phyloP scores from a whole-genome alignment of 2,113 vertebrate genomes.

The Asarcornis scutulata region DNA sequence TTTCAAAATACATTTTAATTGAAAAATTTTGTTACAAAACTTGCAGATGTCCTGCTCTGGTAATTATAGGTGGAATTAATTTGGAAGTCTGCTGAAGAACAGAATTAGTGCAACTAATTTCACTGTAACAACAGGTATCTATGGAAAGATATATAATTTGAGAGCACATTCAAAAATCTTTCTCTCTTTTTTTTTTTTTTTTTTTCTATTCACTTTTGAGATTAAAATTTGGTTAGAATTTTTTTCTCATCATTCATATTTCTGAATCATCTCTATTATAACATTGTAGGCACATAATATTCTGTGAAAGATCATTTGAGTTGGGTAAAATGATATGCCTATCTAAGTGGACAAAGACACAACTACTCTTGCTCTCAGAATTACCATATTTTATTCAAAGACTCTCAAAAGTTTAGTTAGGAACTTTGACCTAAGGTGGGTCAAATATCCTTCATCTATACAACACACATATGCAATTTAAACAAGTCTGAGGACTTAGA shows the following conservation, averaged over 20 bases:
- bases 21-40: background rate
- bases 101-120: background rate
- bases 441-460: background rate
- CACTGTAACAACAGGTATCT: background rate
- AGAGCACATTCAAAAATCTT: background rate
- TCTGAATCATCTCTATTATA: background rate
- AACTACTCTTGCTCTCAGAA: background rate
- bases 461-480: background rate
- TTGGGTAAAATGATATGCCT: background rate
- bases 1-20: constrained; percentile 9
- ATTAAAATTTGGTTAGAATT: background rate
- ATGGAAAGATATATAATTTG: background rate
- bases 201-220: background rate
- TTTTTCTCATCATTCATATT: background rate
- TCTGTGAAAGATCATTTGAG: background rate
- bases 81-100: background rate
- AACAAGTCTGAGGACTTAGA: background rate
- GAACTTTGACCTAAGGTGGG: background rate
- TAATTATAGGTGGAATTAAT: background rate
- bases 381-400: background rate
- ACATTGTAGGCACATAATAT: background rate
- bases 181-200: rapidly evolving
- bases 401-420: background rate
- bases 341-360: background rate
- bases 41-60: background rate